Evolutionary conservation across 2,888 invertebrate species (phyloP), one percentile per base, ranked within the genome.

Genomic region (Philereme transversata): DNA sequence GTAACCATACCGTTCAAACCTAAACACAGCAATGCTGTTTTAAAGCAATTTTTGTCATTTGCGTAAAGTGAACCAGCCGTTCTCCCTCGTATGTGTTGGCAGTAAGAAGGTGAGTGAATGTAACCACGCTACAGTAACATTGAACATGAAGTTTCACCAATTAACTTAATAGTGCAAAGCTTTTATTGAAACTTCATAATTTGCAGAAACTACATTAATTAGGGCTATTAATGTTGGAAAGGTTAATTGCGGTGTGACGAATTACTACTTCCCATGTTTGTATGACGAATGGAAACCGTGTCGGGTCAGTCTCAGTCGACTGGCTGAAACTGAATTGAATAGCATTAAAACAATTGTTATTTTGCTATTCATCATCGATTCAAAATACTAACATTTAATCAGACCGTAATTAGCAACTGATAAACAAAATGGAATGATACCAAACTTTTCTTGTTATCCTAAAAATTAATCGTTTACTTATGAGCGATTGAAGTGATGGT

Each of bases 101-200:
- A 71, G 76, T 76, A 77, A 75, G 77, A 78, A 79, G 66, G 69
- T 52, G 71, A 71, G 82, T 79, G 80, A 84, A 79, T 77, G 84
- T 79, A 70, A 72, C 80, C 70, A 76, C 74, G 71, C 22, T 22
- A 22, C 70, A 68, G 69, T 84, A 84, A 81, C 86, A 89, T 89
- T 89, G 86, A 86, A 85, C 82, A 75, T 75, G 84, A 87, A 88
- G 88, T 87, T 84, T 82, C 71, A 65, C 78, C 84, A 85, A 86
- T 87, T 85, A 84, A 80, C 72, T 82, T 75, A 78, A 81, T 75
- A 78, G 70, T 71, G 69, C 71, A 72, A 74, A 67, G 67, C 64
- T 66, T 70, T 71, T 65, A 70, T 68, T 65, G 11, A 55, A 65
- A 59, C 60, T 57, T 57, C 53, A 53, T 70, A 57, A 65, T 66